These are phyloP conservation scores for Argyresthia albistria DNA, from an alignment of 2,888 invertebrate species.

Conservation along the genomic window DNA sequence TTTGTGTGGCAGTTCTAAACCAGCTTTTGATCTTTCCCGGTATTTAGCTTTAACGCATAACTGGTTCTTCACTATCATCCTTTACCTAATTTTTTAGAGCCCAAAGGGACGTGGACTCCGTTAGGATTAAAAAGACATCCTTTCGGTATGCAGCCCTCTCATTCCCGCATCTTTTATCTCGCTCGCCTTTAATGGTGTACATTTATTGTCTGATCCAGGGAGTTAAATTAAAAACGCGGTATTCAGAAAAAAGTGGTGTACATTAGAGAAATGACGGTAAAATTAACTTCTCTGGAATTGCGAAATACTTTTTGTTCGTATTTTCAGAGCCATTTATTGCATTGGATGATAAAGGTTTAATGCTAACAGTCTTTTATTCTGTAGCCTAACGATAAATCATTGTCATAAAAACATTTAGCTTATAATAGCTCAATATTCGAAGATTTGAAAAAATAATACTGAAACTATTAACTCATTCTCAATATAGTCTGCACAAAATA, in stretches of 20 bases:
- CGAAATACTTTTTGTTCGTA: not conserved
- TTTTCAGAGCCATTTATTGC: too few relatives aligned
- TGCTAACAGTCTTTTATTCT: too few relatives aligned
- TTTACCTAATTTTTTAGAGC: slow-evolving; percentile 33
- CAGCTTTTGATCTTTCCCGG: too few relatives aligned
- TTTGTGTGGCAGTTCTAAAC: too few relatives aligned
- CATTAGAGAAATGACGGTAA: slow-evolving; percentile 2
- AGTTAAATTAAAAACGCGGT: not conserved
- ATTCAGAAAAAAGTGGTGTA: not conserved
- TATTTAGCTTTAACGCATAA: slow-evolving; percentile 13
- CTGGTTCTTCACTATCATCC: slow-evolving; percentile 17
- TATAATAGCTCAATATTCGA: too few relatives aligned
- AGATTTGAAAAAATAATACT: too few relatives aligned
- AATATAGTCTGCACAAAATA: too few relatives aligned
- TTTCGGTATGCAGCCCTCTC: slow-evolving; percentile 18
- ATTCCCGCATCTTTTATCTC: not conserved
- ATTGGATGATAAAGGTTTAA: too few relatives aligned
- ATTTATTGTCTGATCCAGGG: slow-evolving; percentile 1
- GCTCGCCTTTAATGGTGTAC: slow-evolving; percentile 4
- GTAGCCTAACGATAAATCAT: too few relatives aligned
- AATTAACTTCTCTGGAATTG: not conserved
- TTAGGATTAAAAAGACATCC: slow-evolving; percentile 48
- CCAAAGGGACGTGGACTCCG: slow-evolving; percentile 40
- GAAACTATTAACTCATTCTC: too few relatives aligned
- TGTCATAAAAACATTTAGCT: too few relatives aligned